A percentile compares a stretch with the other conserved stretches of the same genome.
phyloP scores from a whole-genome alignment of 2,797 vertebrate species.

The Gastrophryne carolinensis region DNA sequence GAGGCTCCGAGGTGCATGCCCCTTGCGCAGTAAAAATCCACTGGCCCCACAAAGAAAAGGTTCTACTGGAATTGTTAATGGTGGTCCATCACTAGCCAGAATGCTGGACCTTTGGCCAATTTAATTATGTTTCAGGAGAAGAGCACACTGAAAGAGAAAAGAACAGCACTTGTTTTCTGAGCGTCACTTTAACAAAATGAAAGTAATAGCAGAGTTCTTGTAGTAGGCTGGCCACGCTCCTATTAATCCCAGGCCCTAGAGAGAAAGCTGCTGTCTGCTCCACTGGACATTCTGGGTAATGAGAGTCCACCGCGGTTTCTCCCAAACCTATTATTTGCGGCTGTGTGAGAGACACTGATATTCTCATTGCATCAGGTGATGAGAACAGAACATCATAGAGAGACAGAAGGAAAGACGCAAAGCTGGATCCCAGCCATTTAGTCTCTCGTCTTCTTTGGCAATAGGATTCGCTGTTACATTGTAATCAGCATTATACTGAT shows the following conservation, averaged over 20 bases:
- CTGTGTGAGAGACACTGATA: neutral
- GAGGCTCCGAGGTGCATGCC: no score
- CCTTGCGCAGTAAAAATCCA: no score
- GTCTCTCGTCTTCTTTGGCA: constrained; percentile 1
- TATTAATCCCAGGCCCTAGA: constrained; percentile 1
- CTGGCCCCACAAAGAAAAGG: no score
- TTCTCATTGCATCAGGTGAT: constrained; percentile 8
- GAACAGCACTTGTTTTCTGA: neutral
- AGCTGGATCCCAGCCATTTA: neutral
- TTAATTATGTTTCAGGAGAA: neutral
- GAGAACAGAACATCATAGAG: constrained; percentile 7
- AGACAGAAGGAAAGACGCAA: neutral
- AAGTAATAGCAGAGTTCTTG: constrained; percentile 16
- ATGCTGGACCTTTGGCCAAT: neutral
- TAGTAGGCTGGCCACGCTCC: constrained; percentile 6
- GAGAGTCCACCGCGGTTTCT: neutral
- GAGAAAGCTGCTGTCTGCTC: constrained; percentile 12
- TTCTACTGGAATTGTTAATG: no score
- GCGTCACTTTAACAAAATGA: constrained; percentile 36
- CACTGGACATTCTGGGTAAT: constrained; percentile 39
- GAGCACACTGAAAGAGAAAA: constrained; percentile 32
- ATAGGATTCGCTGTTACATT: constrained; percentile 19
- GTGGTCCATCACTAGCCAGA: no score
- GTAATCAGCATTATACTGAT: neutral
- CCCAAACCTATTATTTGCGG: constrained; percentile 4